Base-by-base conservation (phyloP, 2,888 invertebrate species). In the Melikaiella ostensackeni region DNA sequence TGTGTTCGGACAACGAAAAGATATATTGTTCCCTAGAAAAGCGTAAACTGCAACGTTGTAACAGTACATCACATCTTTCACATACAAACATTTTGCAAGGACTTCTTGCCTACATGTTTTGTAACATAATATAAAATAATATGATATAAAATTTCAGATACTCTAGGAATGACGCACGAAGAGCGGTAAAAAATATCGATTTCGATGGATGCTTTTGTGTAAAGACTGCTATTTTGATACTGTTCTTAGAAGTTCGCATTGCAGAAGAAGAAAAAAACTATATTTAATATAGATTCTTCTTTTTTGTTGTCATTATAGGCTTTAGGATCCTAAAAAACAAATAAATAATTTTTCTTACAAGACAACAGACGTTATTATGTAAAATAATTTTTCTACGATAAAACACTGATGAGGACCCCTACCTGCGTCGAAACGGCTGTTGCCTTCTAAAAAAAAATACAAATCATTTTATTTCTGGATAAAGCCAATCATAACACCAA, bases 141-240 rank as follows among this genome's bases (percentile, higher is more conserved):
- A 42, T 42, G 24, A 57, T 57, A 57, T 57, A 57, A 57, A 24
- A 57, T 57, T 57, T 24, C 57, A 57, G 57, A 57, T 57, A 21
- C 24, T 24, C n/a, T 57, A 13, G 24, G 13, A 57, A 57, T 57
- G 57, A 57, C 57, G 57, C 57, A 57, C 13, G 24, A 57, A 9
- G 57, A 24, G 1, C 13, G n/a, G 8, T 24, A 57, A 5, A 57
- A 24, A 57, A 57, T 57, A 57, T 57, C 6, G 24, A 57, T 57
- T 57, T 57, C 24, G 5, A 11, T 57, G 24, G 24, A 57, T 24
- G 11, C 57, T 57, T 57, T 57, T 57, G 57, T 57, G 13, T 57
- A 13, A 57, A 24, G 24, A 24, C 24, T 57, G 50, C 57, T 57
- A 24, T 24, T 57, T 57, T 24, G 11, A 24, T 57, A 57, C 24